These are phyloP conservation scores for Brachyptera putata DNA, from an alignment of 2,888 invertebrate species.

Conservation along the genomic window DNA sequence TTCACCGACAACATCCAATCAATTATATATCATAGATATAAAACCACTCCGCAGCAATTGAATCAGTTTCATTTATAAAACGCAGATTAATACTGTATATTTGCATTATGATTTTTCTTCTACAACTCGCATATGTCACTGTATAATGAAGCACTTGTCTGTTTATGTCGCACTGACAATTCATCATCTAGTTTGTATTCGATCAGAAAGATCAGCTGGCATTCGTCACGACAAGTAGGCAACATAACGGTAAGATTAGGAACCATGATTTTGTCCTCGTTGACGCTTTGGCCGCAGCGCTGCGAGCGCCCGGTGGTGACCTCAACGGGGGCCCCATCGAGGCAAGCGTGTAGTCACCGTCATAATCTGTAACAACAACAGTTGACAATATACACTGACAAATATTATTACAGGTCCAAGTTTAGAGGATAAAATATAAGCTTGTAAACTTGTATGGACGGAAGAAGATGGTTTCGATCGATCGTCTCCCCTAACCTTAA, in stretches of 20 bases:
- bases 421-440: not conserved
- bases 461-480: too few species aligned
- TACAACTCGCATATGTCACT: not conserved
- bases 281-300: slow-evolving; percentile 36
- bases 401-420: not conserved
- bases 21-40: slow-evolving; percentile 18
- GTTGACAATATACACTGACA: slow-evolving; percentile 21
- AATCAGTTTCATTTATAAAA: slow-evolving; percentile 3
- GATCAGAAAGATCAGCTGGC: slow-evolving; percentile 30
- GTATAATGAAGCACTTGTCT: not conserved
- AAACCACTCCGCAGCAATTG: slow-evolving; percentile 19
- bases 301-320: slow-evolving; percentile 45
- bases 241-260: not conserved
- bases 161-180: too few species aligned
- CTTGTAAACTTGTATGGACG: not conserved
- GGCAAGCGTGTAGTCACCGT: slow-evolving; percentile 45
- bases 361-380: slow-evolving; percentile 42
- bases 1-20: slow-evolving; percentile 5
- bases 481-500: too few species aligned
- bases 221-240: slow-evolving; percentile 1
- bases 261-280: slow-evolving; percentile 16
- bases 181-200: too few species aligned
- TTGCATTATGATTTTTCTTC: slow-evolving; percentile 11
- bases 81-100: too few species aligned
- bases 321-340: slow-evolving; percentile 42